Evolutionary conservation across 2,113 vertebrate genomes (phyloP), one percentile per base, ranked within the genome.

Genomic region (Corydoras maculifer): DNA sequence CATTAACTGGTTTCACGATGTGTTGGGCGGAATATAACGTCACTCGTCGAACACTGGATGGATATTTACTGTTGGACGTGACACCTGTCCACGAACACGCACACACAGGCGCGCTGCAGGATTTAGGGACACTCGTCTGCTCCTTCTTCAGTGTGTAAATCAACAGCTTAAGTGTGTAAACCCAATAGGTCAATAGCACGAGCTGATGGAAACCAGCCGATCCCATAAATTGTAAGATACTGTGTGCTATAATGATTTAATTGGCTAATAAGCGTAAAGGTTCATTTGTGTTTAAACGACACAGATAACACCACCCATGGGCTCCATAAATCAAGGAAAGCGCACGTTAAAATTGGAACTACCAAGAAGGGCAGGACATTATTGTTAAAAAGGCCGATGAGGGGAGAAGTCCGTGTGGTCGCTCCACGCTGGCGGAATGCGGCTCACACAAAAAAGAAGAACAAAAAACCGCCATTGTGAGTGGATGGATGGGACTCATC

Each of bases 381-480:
- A 72, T 50, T 60, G 68, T 60, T n/a, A 35, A 55, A 58, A 71
- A 73, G 68, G 25, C 13, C 62, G 62, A 43, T 69, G 75, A 79
- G 80, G 65, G 81, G 61, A 82, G 82, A 82, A 83, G 75, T 79
- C 82, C 76, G 43, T 83, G 87, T 87, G 64, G 64, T 74, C 85
- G 88, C 84, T 83, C 82, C 86, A 85, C 88, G 81, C 85, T 87
- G 80, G 85, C 91, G 88, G 91, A 96, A 93, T 93, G 92, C 88
- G 89, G 83, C 81, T 74, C 75, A 84, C 87, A 87, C 92, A 92
- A 92, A 92, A 89, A 55, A 25, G 85, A 82, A 82, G 88, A 77
- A 88, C 90, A 94, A 92, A 94, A 91, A 69, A 94, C 92, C 92
- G 88, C 82, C 89, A 90, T 96, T 97, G 94, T 97, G 79, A 88